Percentiles rank a stretch among this genome's conserved stretches.
Evolutionary conservation across 2,113 vertebrate species (phyloP).

Genomic region (Sebastes fasciatus): DNA sequence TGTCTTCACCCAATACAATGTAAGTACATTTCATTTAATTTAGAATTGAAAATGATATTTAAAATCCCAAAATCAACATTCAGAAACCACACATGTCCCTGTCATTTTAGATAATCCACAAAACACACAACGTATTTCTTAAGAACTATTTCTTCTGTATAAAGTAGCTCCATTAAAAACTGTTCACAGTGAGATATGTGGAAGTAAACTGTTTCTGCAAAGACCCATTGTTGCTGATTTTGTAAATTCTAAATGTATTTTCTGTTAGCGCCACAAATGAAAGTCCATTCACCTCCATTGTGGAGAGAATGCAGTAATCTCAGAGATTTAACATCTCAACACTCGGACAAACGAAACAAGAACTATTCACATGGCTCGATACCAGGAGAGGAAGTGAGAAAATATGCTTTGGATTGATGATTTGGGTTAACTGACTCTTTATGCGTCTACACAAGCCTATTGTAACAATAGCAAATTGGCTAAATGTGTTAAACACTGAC

Average conservation of each 20-base stretch:
- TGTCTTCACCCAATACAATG: not conserved
- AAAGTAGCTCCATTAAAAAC: not conserved
- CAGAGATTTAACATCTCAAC: not conserved
- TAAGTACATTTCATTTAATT: not conserved
- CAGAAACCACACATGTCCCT: not conserved
- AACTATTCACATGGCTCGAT: not conserved
- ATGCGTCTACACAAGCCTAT: not conserved
- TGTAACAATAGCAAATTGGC: conserved; percentile 4
- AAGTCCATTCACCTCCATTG: not conserved
- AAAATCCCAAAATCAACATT: not conserved
- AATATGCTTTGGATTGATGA: conserved; percentile 8
- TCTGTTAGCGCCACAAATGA: not conserved
- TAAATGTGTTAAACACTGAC: conserved; percentile 25
- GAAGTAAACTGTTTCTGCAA: not conserved
- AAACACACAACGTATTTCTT: not conserved
- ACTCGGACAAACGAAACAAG: not conserved
- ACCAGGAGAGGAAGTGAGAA: not conserved
- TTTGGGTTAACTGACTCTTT: not conserved
- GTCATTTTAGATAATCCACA: not conserved
- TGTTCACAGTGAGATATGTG: not conserved
- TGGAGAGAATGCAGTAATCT: not conserved
- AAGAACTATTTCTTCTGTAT: not conserved
- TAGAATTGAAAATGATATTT: not conserved
- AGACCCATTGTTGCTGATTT: not conserved
- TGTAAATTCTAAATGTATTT: not conserved